Base-by-base conservation (phyloP, 1,140 invertebrate genomes). In the Drosophila sturtevanti region DNA sequence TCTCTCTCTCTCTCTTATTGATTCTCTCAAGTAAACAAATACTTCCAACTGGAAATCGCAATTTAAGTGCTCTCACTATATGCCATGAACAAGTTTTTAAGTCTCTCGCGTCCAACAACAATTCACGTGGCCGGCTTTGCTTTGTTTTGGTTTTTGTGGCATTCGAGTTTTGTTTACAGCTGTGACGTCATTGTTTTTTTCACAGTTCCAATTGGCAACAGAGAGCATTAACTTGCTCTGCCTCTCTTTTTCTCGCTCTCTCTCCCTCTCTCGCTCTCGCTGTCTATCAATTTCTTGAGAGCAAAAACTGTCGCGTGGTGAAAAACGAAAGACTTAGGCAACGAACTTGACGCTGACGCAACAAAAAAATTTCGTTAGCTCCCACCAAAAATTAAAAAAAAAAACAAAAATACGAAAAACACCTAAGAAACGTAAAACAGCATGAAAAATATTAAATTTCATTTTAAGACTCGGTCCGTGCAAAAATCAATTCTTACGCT, bases 121-220 rank as follows among this genome's bases (percentile, higher is more conserved):
- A 27, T 77, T 87, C 84, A 87, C 84, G 84, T 87, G 84, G 84
- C 84, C 84, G 84, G 84, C 84, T 68, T 89, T 65, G 82, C 69
- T 89, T 87, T 87, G 84, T 87, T 89, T 89, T 87, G 85, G 77
- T 87, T 89, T 84, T 64, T 38, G 52, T 55, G 44, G 44, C 48
- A 37, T 16, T 58, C 75, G 35, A 77, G 78, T 67, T 77, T 86
- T 86, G 81, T 86, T 86, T 81, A 81, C 81, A 69, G 60, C 27
- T 52, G 69, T 89, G 84, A 89, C 84, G 85, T 89, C 84, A 87
- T 67, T 78, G 68, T 87, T 89, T 82, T 87, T 89, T 82, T 70
- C 74, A 87, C 78, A 86, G 77, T 74, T 77, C 81, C 81, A 85
- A 85, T 85, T 86, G 77, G 69, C 73, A 65, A 51, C 41, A 70